Evolutionary conservation across 2,888 invertebrate species (phyloP), one percentile per base, ranked within the genome.

Genomic region (Aradus depressus): DNA sequence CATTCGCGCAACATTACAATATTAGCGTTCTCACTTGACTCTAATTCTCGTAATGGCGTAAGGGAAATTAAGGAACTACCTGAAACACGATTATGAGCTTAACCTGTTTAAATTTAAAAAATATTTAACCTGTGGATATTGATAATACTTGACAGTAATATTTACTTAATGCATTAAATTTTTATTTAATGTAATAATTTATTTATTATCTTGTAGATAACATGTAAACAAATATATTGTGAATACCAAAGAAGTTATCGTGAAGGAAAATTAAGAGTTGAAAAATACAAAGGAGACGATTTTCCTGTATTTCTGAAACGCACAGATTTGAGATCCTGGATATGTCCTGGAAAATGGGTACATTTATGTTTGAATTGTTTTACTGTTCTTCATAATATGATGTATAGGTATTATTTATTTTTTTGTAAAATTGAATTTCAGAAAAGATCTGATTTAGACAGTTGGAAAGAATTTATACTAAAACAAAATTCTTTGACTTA

Each of bases 401-500:
- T n/a, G n/a, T n/a, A n/a, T n/a, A n/a, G n/a, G n/a, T n/a, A n/a
- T n/a, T n/a, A n/a, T n/a, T n/a, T n/a, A n/a, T n/a, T n/a, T n/a
- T n/a, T n/a, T n/a, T n/a, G n/a, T n/a, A n/a, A n/a, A n/a, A n/a
- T n/a, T n/a, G n/a, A n/a, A n/a, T n/a, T n/a, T 23, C 16, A 39
- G 39, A 18, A 3, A 1, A 21, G 12, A 22, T 23, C 21, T 14
- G 22, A 39, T 8, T 23, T 23, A 22, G 39, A n/a, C 14, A 23
- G 23, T 22, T 39, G 39, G 39, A 39, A 22, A 21, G 3, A 8
- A 12, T 8, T 8, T 22, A 39, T 39, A 23, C 23, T 39, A 39
- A 39, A 39, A 21, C 39, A 39, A 39, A 39, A 39, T 39, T 39
- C 22, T 19, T 39, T 39, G 22, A 39, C 39, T 3, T 39, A 39